A percentile compares a stretch with the other conserved stretches of the same genome.
phyloP scores from a whole-genome alignment of 2,113 vertebrate species.

The Mormoops blainvillei region DNA sequence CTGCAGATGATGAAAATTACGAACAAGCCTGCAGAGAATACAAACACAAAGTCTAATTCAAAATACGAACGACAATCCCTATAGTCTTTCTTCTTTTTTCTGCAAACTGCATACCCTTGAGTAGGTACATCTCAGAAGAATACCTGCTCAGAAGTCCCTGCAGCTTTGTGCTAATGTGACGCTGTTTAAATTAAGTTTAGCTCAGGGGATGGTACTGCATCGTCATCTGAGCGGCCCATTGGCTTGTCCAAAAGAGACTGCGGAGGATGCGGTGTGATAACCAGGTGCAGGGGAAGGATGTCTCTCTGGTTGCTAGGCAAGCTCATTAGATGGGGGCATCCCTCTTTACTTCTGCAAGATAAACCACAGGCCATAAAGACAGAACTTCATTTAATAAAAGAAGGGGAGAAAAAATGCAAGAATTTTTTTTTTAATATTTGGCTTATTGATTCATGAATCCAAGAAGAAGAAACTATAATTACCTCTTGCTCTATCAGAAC shows the following conservation, averaged over 20 bases:
- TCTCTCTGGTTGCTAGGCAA: not conserved
- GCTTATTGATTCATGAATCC: not conserved
- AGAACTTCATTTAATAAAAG: not conserved
- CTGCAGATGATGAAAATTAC: not conserved
- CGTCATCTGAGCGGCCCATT: not conserved
- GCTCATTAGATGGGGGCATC: not conserved
- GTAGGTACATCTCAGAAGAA: not conserved
- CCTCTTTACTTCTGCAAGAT: not conserved
- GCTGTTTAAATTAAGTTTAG: not conserved
- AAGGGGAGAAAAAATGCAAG: not conserved
- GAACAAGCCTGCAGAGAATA: not conserved
- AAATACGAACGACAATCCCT: not conserved
- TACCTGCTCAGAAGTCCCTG: not conserved
- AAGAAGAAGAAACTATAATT: not conserved
- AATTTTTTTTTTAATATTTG: not conserved
- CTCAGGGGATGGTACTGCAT: not conserved
- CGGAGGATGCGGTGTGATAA: not conserved
- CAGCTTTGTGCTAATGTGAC: not conserved
- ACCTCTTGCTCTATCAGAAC: slow-evolving; percentile 4
- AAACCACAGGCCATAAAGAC: not conserved
- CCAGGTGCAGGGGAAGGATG: not conserved
- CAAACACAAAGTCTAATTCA: not conserved
- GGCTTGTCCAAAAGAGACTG: not conserved
- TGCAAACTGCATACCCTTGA: not conserved
- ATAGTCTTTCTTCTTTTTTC: not conserved